phyloP scores from a whole-genome alignment of 2,888 invertebrate species.

The Fissipunctia ypsillon region DNA sequence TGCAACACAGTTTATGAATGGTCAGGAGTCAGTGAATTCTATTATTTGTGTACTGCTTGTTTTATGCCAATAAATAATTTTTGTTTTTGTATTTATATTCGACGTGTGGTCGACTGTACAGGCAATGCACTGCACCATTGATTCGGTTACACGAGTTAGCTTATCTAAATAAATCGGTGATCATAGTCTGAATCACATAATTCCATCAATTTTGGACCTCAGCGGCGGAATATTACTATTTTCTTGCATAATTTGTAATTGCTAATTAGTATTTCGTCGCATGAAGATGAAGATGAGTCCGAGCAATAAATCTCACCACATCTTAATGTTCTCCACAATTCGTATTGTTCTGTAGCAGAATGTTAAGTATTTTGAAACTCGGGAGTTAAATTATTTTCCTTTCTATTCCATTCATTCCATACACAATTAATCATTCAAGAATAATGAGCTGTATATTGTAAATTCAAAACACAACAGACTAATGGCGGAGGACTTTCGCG shows the following conservation, averaged over 20 bases:
- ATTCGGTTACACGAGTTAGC: too few relatives aligned
- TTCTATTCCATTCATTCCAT: slow-evolving; percentile 48
- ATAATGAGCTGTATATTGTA: slow-evolving; percentile 54
- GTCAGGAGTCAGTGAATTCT: too few relatives aligned
- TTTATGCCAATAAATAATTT: too few relatives aligned
- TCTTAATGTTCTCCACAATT: slow-evolving; percentile 7
- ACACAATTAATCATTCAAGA: slow-evolving; percentile 58
- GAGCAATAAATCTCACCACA: slow-evolving; percentile 16
- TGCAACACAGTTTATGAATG: too few relatives aligned
- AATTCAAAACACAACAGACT: slow-evolving; percentile 52
- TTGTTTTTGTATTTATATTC: too few relatives aligned
- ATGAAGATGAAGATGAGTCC: not conserved
- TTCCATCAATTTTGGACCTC: not conserved
- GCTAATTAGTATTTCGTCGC: slow-evolving; percentile 7
- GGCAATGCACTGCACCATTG: not conserved
- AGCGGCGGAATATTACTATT: not conserved
- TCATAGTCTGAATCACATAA: not conserved
- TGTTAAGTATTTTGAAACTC: slow-evolving; percentile 36
- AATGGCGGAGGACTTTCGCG: slow-evolving; percentile 51
- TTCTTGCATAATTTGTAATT: too few relatives aligned
- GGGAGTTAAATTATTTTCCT: slow-evolving; percentile 34
- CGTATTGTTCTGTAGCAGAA: slow-evolving; percentile 41
- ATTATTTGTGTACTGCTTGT: too few relatives aligned
- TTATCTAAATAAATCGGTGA: not conserved
- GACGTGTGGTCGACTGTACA: not conserved